Evolutionary conservation across 2,113 vertebrate genomes (phyloP).

Genomic region (Saguinus midas): DNA sequence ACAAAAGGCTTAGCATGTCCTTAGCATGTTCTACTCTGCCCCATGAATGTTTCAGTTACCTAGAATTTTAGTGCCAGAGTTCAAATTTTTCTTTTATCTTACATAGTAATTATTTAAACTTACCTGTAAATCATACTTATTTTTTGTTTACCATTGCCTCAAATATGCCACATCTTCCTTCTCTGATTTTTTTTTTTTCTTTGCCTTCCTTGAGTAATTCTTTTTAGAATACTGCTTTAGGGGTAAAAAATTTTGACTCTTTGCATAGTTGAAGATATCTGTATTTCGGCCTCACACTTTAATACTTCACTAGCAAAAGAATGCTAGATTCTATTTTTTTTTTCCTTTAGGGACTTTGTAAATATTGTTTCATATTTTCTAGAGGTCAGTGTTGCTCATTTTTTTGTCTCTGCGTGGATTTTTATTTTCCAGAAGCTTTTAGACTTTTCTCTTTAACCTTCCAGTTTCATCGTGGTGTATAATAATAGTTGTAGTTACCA

Average conservation of each 20-base stretch:
- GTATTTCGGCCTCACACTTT: not conserved
- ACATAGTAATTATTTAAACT: not conserved
- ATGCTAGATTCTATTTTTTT: not conserved
- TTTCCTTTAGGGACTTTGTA: not conserved
- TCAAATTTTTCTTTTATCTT: not conserved
- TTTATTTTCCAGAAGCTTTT: not conserved
- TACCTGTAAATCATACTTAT: not conserved
- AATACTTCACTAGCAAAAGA: not conserved
- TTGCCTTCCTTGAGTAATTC: not conserved
- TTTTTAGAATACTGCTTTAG: not conserved
- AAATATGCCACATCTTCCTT: not conserved
- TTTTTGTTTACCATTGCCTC: not conserved
- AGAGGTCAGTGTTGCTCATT: not conserved
- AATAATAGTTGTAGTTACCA: not conserved
- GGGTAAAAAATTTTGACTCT: not conserved
- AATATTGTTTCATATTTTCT: not conserved
- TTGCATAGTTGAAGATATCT: not conserved
- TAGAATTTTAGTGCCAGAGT: not conserved
- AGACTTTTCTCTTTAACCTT: not conserved
- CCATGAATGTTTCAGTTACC: not conserved
- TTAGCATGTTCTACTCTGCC: not conserved
- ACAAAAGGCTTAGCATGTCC: not conserved
- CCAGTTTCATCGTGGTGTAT: not conserved
- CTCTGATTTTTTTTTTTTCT: not conserved
- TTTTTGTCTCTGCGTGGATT: not conserved